Evolutionary conservation across 2,113 vertebrate species (phyloP).

Genomic region (Addax nasomaculatus): DNA sequence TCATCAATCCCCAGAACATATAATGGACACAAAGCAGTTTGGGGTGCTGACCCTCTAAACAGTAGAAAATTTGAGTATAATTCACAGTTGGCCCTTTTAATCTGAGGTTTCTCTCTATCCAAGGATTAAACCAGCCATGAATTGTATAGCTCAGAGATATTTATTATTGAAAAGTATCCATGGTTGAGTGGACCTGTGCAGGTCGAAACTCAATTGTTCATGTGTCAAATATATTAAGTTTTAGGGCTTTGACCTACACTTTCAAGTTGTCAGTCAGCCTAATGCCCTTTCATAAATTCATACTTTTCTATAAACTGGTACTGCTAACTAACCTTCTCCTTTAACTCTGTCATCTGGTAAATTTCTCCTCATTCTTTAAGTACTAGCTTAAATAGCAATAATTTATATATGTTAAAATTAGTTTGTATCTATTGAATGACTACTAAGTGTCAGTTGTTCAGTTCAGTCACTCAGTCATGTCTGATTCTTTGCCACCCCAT

Average conservation of each 20-base stretch:
- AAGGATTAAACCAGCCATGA: neutral
- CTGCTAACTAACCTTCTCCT: neutral
- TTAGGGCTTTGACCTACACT: neutral
- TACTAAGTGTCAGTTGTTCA: neutral
- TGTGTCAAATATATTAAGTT: neutral
- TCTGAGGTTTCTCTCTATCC: neutral
- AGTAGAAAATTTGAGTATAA: neutral
- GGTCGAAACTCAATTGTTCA: neutral
- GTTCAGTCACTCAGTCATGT: neutral
- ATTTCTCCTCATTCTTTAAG: neutral
- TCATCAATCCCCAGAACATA: neutral
- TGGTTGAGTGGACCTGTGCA: fast-evolving
- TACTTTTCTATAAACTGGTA: neutral
- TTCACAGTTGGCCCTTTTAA: neutral
- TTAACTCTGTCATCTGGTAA: neutral
- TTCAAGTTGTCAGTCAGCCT: neutral
- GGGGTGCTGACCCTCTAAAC: neutral
- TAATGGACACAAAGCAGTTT: neutral
- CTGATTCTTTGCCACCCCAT: neutral
- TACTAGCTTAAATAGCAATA: neutral
- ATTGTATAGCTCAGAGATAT: neutral
- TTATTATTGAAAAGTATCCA: neutral
- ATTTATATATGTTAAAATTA: neutral
- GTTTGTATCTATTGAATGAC: neutral
- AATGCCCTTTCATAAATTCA: neutral